Percentiles rank a stretch among this genome's conserved stretches.
Conservation (phyloP, 2,113 vertebrate species). For the Panthera tigris region DNA sequence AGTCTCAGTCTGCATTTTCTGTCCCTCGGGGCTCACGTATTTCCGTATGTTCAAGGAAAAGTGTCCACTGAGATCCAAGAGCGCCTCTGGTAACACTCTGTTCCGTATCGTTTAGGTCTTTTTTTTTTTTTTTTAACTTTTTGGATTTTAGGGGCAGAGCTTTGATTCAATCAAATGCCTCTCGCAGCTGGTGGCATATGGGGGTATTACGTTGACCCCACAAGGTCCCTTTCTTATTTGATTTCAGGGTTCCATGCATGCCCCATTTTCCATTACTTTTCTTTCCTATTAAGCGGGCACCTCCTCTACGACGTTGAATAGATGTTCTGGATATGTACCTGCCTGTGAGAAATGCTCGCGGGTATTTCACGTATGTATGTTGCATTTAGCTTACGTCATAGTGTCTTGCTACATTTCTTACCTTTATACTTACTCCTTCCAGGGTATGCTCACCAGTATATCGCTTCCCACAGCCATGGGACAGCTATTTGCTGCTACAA, state of each 20-base stretch:
- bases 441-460: neutral
- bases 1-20: neutral
- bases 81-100: neutral
- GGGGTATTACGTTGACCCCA: neutral
- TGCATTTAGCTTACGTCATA: neutral
- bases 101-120: fast-evolving
- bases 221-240: neutral
- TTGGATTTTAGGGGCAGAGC: neutral
- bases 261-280: neutral
- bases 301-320: neutral
- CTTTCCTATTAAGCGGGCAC: neutral
- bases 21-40: neutral
- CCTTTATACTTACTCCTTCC: neutral
- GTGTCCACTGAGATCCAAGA: fast-evolving
- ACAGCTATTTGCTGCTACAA: neutral
- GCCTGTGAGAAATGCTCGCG: neutral
- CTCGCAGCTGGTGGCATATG: neutral
- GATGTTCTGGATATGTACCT: neutral
- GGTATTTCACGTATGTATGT: too few relatives aligned
- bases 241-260: neutral
- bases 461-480: neutral
- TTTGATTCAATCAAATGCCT: neutral
- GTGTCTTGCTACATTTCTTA: neutral
- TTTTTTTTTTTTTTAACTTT: neutral
- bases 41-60: neutral